Evolutionary conservation across 2,888 invertebrate genomes (phyloP), one percentile per base, ranked within the genome.

Genomic region (Phymatocera aterrima): DNA sequence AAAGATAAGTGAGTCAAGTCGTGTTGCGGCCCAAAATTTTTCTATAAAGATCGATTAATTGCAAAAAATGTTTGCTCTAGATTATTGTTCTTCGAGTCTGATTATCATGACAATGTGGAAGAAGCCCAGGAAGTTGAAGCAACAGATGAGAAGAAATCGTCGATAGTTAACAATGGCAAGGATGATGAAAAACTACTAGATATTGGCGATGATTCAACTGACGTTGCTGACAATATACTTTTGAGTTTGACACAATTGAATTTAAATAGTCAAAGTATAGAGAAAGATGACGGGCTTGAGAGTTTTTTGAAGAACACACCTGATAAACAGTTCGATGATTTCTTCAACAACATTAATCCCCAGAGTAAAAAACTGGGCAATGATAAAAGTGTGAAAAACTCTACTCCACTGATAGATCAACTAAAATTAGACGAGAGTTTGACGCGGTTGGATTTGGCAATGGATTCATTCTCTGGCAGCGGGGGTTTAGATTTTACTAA

Each of bases 41-140:
- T 68, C 15, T 68, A 28, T 21, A 2, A 68, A n/a, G 5, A 68
- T n/a, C 8, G 8, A 21, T 46, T 43, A 24, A 24, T 46, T 6
- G 2, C 8, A 28, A 57, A 21, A 31, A 2, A 21, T 15, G 79
- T 61, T 5, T 54, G 65, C 83, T 82, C n/a, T 78, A 90, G 89
- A 81, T 83, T 90, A 60, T 85, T 91, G 77, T 91, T 91, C 81
- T 91, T 91, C 80, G 90, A 90, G 21, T 87, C 89, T 46, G 91
- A 91, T 34, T 89, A 89, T 81, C 89, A 89, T 61, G 90, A 91
- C 78, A 86, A 82, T 12, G 83, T 88, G n/a, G 88, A 88, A 51
- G 86, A 88, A 75, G 89, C 86, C 3, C 84, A 89, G 77, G 87
- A 89, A 81, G 88, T 81, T 8, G 86, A 85, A 78, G 75, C 83